phyloP scores from a whole-genome alignment of 2,797 vertebrate genomes.

The Pipistrellus nathusii region DNA sequence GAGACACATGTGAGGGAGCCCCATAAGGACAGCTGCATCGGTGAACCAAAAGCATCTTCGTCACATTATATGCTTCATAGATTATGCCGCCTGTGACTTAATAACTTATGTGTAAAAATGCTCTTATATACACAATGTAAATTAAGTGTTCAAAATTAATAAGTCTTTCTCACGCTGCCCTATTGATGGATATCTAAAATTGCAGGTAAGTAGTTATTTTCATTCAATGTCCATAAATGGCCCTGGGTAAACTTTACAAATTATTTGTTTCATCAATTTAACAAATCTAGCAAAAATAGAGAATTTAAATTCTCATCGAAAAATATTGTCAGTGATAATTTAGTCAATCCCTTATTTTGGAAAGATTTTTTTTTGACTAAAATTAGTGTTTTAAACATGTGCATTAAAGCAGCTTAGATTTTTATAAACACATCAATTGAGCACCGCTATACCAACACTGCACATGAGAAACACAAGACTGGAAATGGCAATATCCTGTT shows the following conservation, averaged over 20 bases:
- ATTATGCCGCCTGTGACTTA: neutral
- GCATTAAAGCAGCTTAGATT: neutral
- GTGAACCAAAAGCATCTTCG: neutral
- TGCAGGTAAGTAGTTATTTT: neutral
- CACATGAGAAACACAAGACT: neutral
- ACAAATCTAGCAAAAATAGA: neutral
- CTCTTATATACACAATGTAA: neutral
- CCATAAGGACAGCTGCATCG: neutral
- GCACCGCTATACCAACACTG: neutral
- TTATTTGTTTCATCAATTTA: neutral
- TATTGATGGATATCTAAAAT: neutral
- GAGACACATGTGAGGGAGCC: neutral
- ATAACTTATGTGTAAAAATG: neutral
- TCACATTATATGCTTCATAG: neutral
- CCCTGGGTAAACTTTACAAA: neutral
- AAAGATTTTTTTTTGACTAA: neutral
- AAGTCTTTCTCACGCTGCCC: neutral
- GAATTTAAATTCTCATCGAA: neutral
- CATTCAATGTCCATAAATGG: neutral
- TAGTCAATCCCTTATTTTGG: neutral
- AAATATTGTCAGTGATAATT: neutral
- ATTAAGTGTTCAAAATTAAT: neutral
- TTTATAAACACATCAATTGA: neutral
- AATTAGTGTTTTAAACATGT: neutral
- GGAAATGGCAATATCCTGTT: neutral